Evolutionary conservation across 2,888 invertebrate genomes (phyloP).

Genomic region (Ernsta delagoae): DNA sequence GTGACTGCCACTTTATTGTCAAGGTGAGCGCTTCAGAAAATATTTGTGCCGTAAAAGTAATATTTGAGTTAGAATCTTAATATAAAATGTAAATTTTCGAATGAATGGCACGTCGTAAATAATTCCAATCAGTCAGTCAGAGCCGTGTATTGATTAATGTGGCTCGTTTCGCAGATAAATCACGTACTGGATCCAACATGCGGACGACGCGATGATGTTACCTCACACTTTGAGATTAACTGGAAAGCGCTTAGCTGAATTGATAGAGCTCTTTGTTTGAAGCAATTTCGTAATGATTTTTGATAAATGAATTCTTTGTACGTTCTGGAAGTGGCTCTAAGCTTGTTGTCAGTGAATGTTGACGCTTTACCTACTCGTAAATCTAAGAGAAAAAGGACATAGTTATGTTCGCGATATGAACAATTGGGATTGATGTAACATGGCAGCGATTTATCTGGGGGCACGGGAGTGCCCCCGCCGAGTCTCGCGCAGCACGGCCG

Average conservation of each 20-base stretch:
- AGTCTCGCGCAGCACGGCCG: too few relatives aligned
- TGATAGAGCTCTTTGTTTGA: conserved; percentile 3
- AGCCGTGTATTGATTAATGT: conserved; percentile 26
- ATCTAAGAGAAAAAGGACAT: too few relatives aligned
- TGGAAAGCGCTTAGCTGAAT: conserved; percentile 36
- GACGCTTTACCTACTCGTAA: too few relatives aligned
- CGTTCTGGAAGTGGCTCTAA: too few relatives aligned
- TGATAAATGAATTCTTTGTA: neutral
- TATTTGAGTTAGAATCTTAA: neutral
- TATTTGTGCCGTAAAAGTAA: neutral
- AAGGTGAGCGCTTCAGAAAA: neutral
- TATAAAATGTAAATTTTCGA: conserved; percentile 9
- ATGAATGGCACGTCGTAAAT: conserved; percentile 12
- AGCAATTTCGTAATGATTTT: neutral
- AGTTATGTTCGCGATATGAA: too few relatives aligned
- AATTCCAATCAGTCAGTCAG: conserved; percentile 19
- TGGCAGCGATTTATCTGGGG: too few relatives aligned
- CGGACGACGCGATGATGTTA: conserved; percentile 26
- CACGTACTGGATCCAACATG: conserved; percentile 41
- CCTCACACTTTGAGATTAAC: conserved; percentile 37
- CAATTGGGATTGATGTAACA: too few relatives aligned
- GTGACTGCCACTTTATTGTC: neutral
- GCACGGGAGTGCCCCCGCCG: too few relatives aligned
- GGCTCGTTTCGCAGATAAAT: conserved; percentile 43
- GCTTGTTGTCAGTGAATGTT: too few relatives aligned